phyloP scores from a whole-genome alignment of 2,888 invertebrate species.

The Bimastos eiseni region DNA sequence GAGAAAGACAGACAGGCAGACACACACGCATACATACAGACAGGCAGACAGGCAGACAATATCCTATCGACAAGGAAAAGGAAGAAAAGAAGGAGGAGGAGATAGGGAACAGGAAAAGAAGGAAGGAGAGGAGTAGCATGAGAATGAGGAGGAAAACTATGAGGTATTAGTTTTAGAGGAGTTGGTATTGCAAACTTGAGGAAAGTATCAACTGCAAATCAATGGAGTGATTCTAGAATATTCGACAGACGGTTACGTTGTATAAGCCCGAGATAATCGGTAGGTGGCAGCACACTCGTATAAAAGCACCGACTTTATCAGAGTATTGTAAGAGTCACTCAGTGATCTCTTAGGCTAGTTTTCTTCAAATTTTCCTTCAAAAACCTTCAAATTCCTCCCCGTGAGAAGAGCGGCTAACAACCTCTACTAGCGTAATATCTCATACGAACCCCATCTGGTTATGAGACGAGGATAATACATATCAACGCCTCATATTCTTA shows the following conservation, averaged over 20 bases:
- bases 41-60: neutral
- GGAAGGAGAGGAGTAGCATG: no score
- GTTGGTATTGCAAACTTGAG: neutral
- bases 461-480: no score
- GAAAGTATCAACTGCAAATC: neutral
- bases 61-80: neutral
- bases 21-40: conserved; percentile 18
- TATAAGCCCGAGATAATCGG: neutral
- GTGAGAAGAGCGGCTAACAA: no score
- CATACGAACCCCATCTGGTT: no score
- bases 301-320: neutral
- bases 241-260: neutral
- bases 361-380: no score
- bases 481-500: no score
- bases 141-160: no score
- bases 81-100: no score
- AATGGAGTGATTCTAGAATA: neutral
- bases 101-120: neutral
- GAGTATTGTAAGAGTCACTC: no score
- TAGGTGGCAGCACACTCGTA: neutral
- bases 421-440: no score
- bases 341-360: no score
- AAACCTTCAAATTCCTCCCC: no score
- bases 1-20: conserved; percentile 20
- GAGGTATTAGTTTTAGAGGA: neutral